Base-by-base conservation (phyloP, 2,888 invertebrate genomes). In the Hypselothyrea guttata region DNA sequence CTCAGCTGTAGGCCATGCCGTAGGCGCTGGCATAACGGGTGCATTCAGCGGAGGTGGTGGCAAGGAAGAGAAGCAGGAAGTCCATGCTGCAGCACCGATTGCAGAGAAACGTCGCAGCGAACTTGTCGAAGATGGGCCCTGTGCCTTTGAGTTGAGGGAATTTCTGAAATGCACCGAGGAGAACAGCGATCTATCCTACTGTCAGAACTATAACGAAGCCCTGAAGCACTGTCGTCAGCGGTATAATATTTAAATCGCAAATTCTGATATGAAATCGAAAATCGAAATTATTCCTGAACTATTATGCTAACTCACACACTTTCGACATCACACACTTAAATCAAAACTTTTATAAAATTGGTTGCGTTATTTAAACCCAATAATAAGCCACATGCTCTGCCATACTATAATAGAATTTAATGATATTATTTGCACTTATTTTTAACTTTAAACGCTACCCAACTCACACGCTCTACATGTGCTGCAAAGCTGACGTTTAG, bases 1-100 rank as follows among this genome's bases (percentile, higher is more conserved):
- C 33, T 82, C 81, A 0, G 82, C 81, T 1, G 84, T 82, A 27
- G 81, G 81, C 1, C 81, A 82, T 49, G 84, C 76, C 1, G 82
- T 82, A 13, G 81, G 81, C 2, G 78, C 84, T 11, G 67, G 82
- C 31, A 71, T 82, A 7, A 78, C 76, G 0, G 63, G 70, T 2
- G 63, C 76, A 13, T 74, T 84, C 12, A 68, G 76, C 45, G 83
- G 76, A 41, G 81, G 75, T 1, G 40, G 34, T 13, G 40, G 47
- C 1, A 46, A 56, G 22, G 11, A 40, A 15, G 33, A 38, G 4
- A 13, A 7, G 0, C 49, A 42, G 31, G n/a, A n/a, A n/a, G n/a
- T n/a, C n/a, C 31, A 33, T 13, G 15, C 44, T 11, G 28, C 33
- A n/a, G 41, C 60, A 4, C 33, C 59, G 3, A 35, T 34, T 1